Evolutionary conservation across 2,113 vertebrate species (phyloP).

Genomic region (Cottus gobio): DNA sequence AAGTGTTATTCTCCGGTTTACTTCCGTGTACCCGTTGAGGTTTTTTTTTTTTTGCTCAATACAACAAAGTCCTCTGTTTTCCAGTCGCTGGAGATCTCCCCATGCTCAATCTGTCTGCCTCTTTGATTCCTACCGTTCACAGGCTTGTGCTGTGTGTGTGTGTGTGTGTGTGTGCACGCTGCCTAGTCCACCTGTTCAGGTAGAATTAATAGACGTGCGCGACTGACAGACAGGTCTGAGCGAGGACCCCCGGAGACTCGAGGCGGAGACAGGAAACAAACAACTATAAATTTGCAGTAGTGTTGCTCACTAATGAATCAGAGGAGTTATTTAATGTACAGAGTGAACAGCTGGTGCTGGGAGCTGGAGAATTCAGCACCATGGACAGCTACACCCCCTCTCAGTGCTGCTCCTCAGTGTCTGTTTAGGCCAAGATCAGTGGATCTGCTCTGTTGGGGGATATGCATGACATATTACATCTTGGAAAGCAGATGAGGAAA

Average conservation of each 20-base stretch:
- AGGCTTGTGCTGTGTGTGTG: neutral
- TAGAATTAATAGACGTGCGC: constrained; percentile 18
- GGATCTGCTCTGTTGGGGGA: neutral
- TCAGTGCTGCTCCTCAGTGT: neutral
- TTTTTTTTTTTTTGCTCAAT: neutral
- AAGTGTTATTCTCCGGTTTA: constrained; percentile 5
- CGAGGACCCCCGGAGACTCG: neutral
- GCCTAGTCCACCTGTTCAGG: constrained; percentile 18
- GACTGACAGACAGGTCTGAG: constrained; percentile 13
- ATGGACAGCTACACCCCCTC: neutral
- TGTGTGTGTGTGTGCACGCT: neutral
- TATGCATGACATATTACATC: neutral
- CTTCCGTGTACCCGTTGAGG: constrained; percentile 9
- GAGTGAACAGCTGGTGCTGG: constrained; percentile 1
- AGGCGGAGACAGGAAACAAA: neutral
- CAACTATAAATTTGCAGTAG: neutral
- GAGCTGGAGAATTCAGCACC: constrained; percentile 4
- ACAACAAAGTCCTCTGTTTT: constrained; percentile 24
- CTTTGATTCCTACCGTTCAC: constrained; percentile 33
- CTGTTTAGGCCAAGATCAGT: neutral
- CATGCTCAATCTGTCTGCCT: constrained; percentile 38
- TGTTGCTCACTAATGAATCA: constrained; percentile 6
- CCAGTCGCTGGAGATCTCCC: constrained; percentile 6
- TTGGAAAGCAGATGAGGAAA: neutral
- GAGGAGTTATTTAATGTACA: neutral